Conservation (phyloP, 2,888 invertebrate genomes). For the Parnassius apollo region DNA sequence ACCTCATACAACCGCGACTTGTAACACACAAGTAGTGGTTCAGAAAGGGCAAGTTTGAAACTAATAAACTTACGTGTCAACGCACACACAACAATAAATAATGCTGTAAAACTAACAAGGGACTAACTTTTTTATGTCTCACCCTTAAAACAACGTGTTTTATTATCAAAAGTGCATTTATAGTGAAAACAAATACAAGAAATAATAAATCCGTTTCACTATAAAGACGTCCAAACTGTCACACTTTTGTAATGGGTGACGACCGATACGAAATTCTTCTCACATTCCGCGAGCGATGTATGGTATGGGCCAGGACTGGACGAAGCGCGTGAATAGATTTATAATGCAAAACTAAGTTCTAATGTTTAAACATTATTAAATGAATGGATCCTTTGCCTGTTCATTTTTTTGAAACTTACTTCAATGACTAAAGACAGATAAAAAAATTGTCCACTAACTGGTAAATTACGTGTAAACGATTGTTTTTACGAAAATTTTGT, state of each 20-base stretch:
- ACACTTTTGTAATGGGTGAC: constrained; percentile 31
- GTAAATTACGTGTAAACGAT: too few relatives aligned
- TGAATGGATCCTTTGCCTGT: neutral
- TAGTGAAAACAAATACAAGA: constrained; percentile 11
- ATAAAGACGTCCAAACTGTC: constrained; percentile 60
- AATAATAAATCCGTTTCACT: constrained; percentile 25
- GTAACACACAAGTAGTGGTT: neutral
- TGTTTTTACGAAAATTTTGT: too few relatives aligned
- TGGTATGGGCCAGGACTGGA: constrained; percentile 29
- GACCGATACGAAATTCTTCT: constrained; percentile 42
- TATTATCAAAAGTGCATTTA: constrained; percentile 17
- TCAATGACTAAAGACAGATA: neutral
- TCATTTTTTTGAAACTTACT: neutral
- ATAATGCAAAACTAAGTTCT: constrained; percentile 41
- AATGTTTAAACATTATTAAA: constrained; percentile 1
- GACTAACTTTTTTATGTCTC: constrained; percentile 1
- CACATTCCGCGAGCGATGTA: constrained; percentile 41
- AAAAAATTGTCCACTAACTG: neutral
- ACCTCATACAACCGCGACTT: constrained; percentile 3
- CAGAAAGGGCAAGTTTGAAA: constrained; percentile 2
- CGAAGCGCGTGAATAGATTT: constrained; percentile 59
- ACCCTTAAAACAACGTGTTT: constrained; percentile 11
- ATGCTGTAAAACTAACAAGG: constrained; percentile 2
- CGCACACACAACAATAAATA: constrained; percentile 1
- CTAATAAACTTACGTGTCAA: neutral